A percentile compares a stretch with the other conserved stretches of the same genome.
Evolutionary conservation across 2,888 invertebrate genomes (phyloP).

Genomic region (Cephus pygmeus): DNA sequence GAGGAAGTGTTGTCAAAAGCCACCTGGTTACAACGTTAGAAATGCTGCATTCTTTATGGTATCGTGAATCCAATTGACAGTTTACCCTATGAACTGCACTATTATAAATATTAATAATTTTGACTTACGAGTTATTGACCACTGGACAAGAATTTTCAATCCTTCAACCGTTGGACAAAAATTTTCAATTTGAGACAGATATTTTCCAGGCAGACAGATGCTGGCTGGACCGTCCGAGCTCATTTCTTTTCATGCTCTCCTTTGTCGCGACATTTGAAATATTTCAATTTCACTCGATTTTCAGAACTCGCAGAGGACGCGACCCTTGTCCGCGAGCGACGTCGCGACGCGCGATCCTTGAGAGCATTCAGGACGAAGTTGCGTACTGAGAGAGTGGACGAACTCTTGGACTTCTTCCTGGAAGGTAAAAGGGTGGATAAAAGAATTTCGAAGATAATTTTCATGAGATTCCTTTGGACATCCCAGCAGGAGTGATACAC

Average conservation of each 20-base stretch:
- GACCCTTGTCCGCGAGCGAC: conserved; percentile 3
- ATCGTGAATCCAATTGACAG: not conserved
- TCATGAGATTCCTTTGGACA: not conserved
- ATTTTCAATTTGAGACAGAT: not conserved
- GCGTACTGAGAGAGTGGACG: not conserved
- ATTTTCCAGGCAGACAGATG: not conserved
- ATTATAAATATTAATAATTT: not conserved
- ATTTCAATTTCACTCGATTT: conserved; percentile 35
- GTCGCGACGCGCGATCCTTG: conserved; percentile 9
- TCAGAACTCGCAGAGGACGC: conserved; percentile 10
- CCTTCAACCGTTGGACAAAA: not conserved
- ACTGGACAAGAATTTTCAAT: not conserved
- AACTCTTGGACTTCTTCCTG: not conserved
- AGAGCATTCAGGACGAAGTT: not conserved
- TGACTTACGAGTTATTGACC: not conserved
- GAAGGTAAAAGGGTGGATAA: not conserved
- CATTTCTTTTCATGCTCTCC: conserved; percentile 9
- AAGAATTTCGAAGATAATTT: not conserved
- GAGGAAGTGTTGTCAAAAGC: conserved; percentile 17
- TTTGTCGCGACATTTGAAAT: conserved; percentile 27
- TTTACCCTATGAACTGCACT: not conserved
- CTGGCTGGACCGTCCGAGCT: not conserved
- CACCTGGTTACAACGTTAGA: not conserved
- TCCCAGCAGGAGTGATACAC: not conserved
- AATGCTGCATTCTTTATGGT: not conserved